Evolutionary conservation across 2,113 vertebrate genomes (phyloP).

Genomic region (Proteles cristata): DNA sequence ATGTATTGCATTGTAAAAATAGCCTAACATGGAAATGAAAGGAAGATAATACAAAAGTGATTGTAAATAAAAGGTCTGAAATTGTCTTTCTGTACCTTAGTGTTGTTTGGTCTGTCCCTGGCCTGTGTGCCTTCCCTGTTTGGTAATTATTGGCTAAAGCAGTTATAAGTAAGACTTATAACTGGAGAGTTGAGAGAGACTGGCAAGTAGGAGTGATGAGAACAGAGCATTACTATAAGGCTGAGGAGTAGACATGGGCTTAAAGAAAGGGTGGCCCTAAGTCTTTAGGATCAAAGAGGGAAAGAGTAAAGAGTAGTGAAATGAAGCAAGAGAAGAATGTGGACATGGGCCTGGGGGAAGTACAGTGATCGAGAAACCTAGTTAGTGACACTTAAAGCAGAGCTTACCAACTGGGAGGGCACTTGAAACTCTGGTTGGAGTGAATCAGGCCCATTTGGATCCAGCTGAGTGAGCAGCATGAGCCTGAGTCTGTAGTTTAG

Average conservation of each 20-base stretch:
- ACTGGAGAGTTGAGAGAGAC: not conserved
- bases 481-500: not conserved
- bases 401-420: not conserved
- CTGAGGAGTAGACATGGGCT: not conserved
- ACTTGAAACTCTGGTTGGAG: not conserved
- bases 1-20: not conserved
- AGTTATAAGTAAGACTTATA: not conserved
- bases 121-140: not conserved
- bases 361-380: not conserved
- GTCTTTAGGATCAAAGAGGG: not conserved
- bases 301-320: not conserved
- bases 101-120: not conserved
- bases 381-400: not conserved
- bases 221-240: not conserved
- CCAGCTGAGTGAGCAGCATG: not conserved
- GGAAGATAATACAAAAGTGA: not conserved
- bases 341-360: not conserved
- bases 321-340: not conserved
- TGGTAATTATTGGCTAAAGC: not conserved
- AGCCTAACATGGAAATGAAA: slow-evolving; percentile 27
- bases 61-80: slow-evolving; percentile 17
- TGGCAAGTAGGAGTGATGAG: not conserved
- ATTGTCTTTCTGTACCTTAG: not conserved
- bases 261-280: not conserved
- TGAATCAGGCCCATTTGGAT: not conserved